Percentiles rank a stretch among this genome's conserved stretches.
These are phyloP conservation scores for Neogobius melanostomus DNA, from an alignment of 2,113 vertebrate species.

Conservation along the genomic window DNA sequence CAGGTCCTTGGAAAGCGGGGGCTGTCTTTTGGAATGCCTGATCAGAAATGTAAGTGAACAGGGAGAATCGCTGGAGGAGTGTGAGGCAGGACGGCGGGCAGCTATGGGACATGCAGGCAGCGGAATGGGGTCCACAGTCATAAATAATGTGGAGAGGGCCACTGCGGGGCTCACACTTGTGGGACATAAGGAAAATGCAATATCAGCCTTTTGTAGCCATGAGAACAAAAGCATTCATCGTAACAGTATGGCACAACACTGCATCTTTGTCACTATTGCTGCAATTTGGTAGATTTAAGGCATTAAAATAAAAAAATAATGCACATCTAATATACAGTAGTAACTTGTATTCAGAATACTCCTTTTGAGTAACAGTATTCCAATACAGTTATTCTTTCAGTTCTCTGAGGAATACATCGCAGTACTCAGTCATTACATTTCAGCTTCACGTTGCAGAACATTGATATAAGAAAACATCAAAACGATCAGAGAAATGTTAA, in stretches of 20 bases:
- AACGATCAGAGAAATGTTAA: too few relatives aligned
- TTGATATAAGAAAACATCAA: too few relatives aligned
- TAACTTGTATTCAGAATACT: too few relatives aligned
- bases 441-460: too few relatives aligned
- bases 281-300: too few relatives aligned
- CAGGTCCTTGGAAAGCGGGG: conserved; percentile 25
- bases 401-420: too few relatives aligned
- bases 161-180: conserved; percentile 1
- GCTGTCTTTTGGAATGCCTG: conserved; percentile 58
- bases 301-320: too few relatives aligned
- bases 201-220: background rate
- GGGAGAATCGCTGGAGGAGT: background rate
- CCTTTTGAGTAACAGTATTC: too few relatives aligned
- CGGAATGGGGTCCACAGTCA: conserved; percentile 43
- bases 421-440: too few relatives aligned
- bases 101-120: conserved; percentile 60
- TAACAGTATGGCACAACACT: background rate
- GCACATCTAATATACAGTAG: too few relatives aligned
- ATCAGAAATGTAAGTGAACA: conserved; percentile 28
- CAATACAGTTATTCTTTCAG: too few relatives aligned
- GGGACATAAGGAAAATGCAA: background rate
- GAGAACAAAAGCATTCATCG: background rate
- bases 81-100: conserved; percentile 51
- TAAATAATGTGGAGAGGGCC: conserved; percentile 31
- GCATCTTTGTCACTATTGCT: too few relatives aligned